Evolutionary conservation across 2,113 vertebrate species (phyloP).

Genomic region (Dipodomys ordii): DNA sequence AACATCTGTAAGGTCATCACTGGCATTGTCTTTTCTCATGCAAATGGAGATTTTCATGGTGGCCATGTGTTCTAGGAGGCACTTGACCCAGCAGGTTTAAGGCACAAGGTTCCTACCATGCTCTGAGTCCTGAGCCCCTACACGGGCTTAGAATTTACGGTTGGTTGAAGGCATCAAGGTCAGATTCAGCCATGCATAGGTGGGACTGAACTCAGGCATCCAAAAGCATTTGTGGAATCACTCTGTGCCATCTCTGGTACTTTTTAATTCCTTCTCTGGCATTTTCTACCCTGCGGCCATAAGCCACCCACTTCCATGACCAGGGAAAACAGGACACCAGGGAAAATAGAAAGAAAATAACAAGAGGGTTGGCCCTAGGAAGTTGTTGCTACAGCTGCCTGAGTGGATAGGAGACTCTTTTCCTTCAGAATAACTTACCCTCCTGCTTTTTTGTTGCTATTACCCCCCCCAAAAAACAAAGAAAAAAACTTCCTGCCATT

Average conservation of each 20-base stretch:
- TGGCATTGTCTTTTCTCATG: neutral
- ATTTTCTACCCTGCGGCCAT: neutral
- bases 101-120: neutral
- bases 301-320: neutral
- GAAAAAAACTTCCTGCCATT: too few species aligned
- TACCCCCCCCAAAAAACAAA: neutral
- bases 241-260: neutral
- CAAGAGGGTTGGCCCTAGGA: neutral
- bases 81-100: neutral
- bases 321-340: neutral
- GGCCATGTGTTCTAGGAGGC: neutral
- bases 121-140: neutral
- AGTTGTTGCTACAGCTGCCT: neutral
- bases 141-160: neutral
- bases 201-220: neutral
- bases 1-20: neutral
- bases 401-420: too few species aligned
- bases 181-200: too few species aligned
- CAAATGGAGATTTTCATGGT: neutral
- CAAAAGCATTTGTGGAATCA: neutral
- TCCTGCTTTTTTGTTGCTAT: neutral
- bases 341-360: neutral
- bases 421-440: neutral
- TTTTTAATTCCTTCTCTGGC: neutral
- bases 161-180: neutral